Base-by-base conservation (phyloP, 2,797 vertebrate genomes). In the Muraenolepis orangiensis region DNA sequence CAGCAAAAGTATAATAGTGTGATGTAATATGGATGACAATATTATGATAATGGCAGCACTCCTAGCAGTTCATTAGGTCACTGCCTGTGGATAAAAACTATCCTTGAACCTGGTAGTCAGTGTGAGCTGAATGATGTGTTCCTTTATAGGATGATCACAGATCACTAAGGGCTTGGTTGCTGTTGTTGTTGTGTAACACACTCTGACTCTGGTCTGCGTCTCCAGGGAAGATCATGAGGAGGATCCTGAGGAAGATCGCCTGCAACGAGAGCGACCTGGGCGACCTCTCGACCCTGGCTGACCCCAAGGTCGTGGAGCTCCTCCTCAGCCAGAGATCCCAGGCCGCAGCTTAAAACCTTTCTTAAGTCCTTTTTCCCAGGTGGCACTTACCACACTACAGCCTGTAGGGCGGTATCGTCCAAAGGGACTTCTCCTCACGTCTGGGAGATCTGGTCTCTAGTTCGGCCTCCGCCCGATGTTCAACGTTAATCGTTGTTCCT, bases 221-320 rank as follows among this genome's bases (percentile, higher is more conserved):
- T 18, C 4, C 77, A 95, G 94, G 94, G 36, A 95, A 95, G 84
- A 95, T 95, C 78, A 94, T 95, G 95, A 86, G 94, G 28, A 85
- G 94, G 12, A 83, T 95, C 75, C 90, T 95, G 67, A 83, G 94
- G 67, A 91, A 94, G 85, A 91, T 95, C 32, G 94, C 94, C 5
- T 89, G 93, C 29, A 94, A 94, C 10, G 93, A 95, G 70, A 92
- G 88, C 83, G 94, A 95, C 79, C 86, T 95, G 64, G 94, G 94
- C 1, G 94, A 95, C 87, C 91, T 94, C 14, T 95, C 94, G 0
- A 94, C 94, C 8, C 90, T 95, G 80, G 93, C 94, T 0, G 94
- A 95, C 81, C 93, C 94, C 1, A 92, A 92, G 72, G 93, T 95
- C 70, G 94, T 95, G 82, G 94, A 95, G 79, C 86, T 91, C 23